Conservation (phyloP, 2,888 invertebrate genomes). For the Orchesellides sinensis region DNA sequence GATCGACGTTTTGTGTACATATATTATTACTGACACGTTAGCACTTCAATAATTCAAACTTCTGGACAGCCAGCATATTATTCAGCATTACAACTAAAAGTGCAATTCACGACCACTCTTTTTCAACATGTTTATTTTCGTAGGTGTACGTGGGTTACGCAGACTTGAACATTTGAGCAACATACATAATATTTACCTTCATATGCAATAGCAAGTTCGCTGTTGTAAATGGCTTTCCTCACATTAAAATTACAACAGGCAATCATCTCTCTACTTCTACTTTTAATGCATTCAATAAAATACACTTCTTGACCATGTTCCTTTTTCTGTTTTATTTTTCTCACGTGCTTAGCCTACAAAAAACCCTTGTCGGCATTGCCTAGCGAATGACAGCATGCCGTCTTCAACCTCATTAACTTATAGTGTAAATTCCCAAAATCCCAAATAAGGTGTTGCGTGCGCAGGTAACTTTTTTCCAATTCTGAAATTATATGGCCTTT, state of each 20-base stretch:
- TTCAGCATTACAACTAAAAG: no score
- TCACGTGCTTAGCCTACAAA: slow-evolving; percentile 42
- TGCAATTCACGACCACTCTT: no score
- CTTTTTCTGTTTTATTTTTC: slow-evolving; percentile 34
- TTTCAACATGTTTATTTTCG: no score
- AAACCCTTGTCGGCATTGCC: slow-evolving; percentile 42
- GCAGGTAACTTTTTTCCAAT: slow-evolving; percentile 40
- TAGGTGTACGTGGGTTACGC: no score
- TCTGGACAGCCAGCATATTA: not conserved
- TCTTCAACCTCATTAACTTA: slow-evolving; percentile 53
- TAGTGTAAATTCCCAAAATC: slow-evolving; percentile 37
- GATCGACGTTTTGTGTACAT: not conserved
- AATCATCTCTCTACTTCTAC: not conserved
- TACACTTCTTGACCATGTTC: not conserved
- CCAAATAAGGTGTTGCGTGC: slow-evolving; percentile 67
- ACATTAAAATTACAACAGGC: not conserved
- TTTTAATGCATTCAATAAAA: not conserved
- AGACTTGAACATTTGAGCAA: no score
- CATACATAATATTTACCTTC: no score
- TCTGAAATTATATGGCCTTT: not conserved
- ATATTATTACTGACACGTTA: slow-evolving; percentile 13
- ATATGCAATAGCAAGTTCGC: no score
- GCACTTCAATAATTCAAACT: slow-evolving; percentile 13
- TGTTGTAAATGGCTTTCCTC: no score
- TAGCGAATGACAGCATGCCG: slow-evolving; percentile 46